Evolutionary conservation across 1,140 invertebrate species (phyloP), one percentile per base, ranked within the genome.

Genomic region (Drosophila novamexicana): DNA sequence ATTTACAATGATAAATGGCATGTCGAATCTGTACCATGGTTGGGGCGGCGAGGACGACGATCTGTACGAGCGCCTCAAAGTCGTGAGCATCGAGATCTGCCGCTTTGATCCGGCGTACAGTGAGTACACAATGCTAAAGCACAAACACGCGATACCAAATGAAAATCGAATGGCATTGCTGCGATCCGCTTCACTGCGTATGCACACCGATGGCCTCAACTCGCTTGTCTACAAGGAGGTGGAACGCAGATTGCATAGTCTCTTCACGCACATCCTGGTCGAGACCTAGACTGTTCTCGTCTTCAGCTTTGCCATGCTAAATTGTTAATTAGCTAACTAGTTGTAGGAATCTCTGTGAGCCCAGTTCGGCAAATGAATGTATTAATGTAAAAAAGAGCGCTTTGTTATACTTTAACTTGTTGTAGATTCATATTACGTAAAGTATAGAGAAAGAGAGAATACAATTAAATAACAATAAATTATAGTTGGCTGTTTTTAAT

Each of bases 21-120:
- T 98, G 94, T 92, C 91, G 1, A 97, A 97, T 91, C 89, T 95
- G 29, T 97, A 96, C 90, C 96, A 95, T 93, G 97, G 97, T 0
- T 98, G 97, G 97, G 97, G 96, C 45, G 97, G 96, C 42, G 97
- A 98, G 93, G 97, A 98, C 93, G 97, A 98, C 93, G 98, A 99
- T 92, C 95, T 99, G 88, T 96, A 95, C 78, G 93, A 89, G 42
- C 93, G 96, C 42, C 88, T 96, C 40, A 86, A 93, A 32, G 78
- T 91, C 44, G 88, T 93, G 70, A 93, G 94, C 29, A 91, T 95
- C 12, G 93, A 94, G 79, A 93, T 96, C 10, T 95, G 94, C 72
- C 94, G 96, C 74, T 97, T 97, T 93, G 94, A 95, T 57, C 95
- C 96, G 22, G 92, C 94, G 14, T 93, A 96, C 18, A 96, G 96